Base-by-base conservation (phyloP, 2,888 invertebrate genomes). In the Dendrolimus houi region DNA sequence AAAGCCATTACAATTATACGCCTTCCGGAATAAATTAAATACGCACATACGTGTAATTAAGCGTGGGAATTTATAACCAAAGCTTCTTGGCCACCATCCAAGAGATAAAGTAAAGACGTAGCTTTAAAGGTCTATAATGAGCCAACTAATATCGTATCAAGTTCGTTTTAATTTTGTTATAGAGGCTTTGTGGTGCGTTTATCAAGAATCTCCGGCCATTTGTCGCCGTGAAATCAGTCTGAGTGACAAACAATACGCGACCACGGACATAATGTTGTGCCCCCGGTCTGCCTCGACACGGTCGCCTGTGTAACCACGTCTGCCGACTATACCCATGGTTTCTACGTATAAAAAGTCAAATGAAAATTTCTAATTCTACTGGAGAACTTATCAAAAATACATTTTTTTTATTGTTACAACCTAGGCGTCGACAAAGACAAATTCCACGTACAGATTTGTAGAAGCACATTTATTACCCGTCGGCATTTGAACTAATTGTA, bases 221-320 rank as follows among this genome's bases (percentile, higher is more conserved):
- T 89, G 89, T 89, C 88, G 83, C 76, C 70, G 75, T 75, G 85
- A 82, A 83, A 79, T 79, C 77, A 70, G 66, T 61, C 68, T 87
- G 89, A 90, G 82, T 88, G 89, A 87, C 89, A 82, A 81, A 90
- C 89, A 90, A 90, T 90, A 78, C 75, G 70, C 72, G 59, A 67
- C 64, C 61, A 66, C 62, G 68, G 88, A 89, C 89, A 78, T 87
- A 85, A 87, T 84, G 81, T 79, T 77, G 81, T 79, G 80, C 73
- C 69, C 70, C 64, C 64, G 74, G 68, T 67, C 68, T 72, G 70
- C 71, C 71, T 62, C 75, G 78, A 79, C 82, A 79, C 78, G 70
- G 75, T 69, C 70, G 73, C 72, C 66, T 77, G 73, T 77, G 77
- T 74, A 71, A 63, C 61, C 60, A 67, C 77, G 66, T 72, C 77